These are phyloP conservation scores for Gallirallus australis DNA, from an alignment of 2,797 vertebrate genomes.

Conservation along the genomic window DNA sequence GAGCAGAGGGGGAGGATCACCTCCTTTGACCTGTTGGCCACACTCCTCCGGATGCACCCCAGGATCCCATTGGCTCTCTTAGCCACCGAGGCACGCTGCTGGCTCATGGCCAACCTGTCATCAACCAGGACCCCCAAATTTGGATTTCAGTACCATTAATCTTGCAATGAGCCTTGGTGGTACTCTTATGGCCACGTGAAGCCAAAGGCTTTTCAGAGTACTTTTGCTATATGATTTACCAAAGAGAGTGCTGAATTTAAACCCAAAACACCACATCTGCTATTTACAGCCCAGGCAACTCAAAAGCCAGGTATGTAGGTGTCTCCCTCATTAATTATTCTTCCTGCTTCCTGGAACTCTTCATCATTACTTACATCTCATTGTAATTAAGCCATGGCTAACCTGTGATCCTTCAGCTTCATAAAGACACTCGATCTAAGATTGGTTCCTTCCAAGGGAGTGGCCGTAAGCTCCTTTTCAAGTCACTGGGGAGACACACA, in stretches of 20 bases:
- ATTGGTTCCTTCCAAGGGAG: not conserved
- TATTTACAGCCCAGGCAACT: not conserved
- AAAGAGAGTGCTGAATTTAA: not conserved
- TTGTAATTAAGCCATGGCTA: constrained; percentile 1
- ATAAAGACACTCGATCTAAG: not conserved
- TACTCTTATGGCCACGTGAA: not conserved
- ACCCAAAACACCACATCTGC: not conserved
- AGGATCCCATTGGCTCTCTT: no score
- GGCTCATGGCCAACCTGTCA: no score
- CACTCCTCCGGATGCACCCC: no score
- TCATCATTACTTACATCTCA: not conserved
- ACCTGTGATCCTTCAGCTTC: not conserved
- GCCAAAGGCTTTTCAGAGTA: not conserved
- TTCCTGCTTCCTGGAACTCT: not conserved
- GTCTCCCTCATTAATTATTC: not conserved
- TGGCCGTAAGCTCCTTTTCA: not conserved
- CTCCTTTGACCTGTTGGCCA: no score
- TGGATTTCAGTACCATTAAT: not conserved
- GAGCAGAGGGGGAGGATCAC: no score
- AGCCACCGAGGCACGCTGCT: no score
- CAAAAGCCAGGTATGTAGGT: not conserved
- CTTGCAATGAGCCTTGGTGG: not conserved
- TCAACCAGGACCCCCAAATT: not conserved
- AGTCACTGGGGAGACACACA: not conserved
- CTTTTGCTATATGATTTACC: not conserved